Base-by-base conservation (phyloP, 2,113 vertebrate genomes). In the Oreochromis niloticus region DNA sequence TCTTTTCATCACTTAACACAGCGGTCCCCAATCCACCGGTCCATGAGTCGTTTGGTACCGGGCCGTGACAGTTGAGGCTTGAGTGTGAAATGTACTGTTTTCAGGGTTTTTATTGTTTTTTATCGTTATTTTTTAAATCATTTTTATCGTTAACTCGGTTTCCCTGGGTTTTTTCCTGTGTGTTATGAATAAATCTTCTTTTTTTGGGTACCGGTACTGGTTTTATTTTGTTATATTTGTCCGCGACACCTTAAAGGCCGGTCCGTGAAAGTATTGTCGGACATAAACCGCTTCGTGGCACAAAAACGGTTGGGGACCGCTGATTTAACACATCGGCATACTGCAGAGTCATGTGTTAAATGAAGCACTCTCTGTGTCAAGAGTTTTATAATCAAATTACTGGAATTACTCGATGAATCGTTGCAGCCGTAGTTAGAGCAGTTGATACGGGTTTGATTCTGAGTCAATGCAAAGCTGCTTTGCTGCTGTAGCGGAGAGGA, bases 391-490 rank as follows among this genome's bases (percentile, higher is more conserved):
- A 39, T 66, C 17, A 12, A 66, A 66, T 66, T 66, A 36, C 17
- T 11, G 9, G 2, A 66, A 66, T 66, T 66, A 36, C 6, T 66
- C 10, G 5, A 63, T 63, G 59, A 63, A 63, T 63, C 9, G 9
- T 63, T 63, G 59, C 9, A 36, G 61, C 32, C 0, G 6, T 36
- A n/a, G 17, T 66, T 66, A 39, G 61, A 96, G 95, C 95, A 96
- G 95, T 96, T 96, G 96, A 96, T 95, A 95, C 89, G 91, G 96
- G 95, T 96, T 97, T 93, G 93, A 96, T 96, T 96, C 95, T 95
- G 94, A 94, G 95, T 96, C 95, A 95, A 95, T 88, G 91, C 94
- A 88, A 39, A 68, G 4, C 63, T 68, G 34, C 6, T 68, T 68
- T 68, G 34, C 32, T 5, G 63, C 63, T 68, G 61, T 66, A 66